Base-by-base conservation (phyloP, 2,113 vertebrate genomes). In the Neomonachus schauinslandi region DNA sequence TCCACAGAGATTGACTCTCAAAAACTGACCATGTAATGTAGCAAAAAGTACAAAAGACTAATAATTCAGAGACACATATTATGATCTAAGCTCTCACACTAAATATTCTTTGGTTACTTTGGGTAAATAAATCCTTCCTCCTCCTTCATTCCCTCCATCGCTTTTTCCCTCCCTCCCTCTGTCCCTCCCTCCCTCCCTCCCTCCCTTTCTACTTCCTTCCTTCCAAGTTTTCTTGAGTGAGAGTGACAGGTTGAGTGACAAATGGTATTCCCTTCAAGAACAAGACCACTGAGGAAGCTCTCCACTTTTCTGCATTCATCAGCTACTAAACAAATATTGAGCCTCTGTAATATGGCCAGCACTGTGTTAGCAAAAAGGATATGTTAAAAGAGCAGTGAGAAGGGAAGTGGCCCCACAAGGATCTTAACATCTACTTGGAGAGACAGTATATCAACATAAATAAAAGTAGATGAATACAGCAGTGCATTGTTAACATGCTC, bases 381-480 rank as follows among this genome's bases (percentile, higher is more conserved):
- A 42, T 16, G 9, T 46, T 72, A 57, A 89, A 82, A 74, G 63
- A 85, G 74, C 4, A 80, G 7, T 69, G 42, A 81, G 15, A 92
- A 86, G 19, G 13, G 39, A 91, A 89, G 42, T 51, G 26, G 7
- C 12, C 80, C 5, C 21, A 22, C 33, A 49, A 26, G 18, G 51
- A 5, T 55, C 42, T 95, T 55, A 77, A 84, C 4, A 15, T 91
- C 24, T 36, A 0, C 28, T 81, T 94, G 51, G 63, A 88, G 76
- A 96, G 6, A n/a, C 0, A 51, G 63, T 88, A 57, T 7, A 51
- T 65, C 61, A 53, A 26, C 11, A 36, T 81, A 79, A 84, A 31
- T 83, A 87, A 86, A 88, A 89, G 81, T 51, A 95, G 86, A 76
- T 81, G 55, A 39, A 28, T 72, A 11, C 55, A 79, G 72, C 21